phyloP scores from a whole-genome alignment of 2,797 vertebrate species.

The Acipenser ruthenus region DNA sequence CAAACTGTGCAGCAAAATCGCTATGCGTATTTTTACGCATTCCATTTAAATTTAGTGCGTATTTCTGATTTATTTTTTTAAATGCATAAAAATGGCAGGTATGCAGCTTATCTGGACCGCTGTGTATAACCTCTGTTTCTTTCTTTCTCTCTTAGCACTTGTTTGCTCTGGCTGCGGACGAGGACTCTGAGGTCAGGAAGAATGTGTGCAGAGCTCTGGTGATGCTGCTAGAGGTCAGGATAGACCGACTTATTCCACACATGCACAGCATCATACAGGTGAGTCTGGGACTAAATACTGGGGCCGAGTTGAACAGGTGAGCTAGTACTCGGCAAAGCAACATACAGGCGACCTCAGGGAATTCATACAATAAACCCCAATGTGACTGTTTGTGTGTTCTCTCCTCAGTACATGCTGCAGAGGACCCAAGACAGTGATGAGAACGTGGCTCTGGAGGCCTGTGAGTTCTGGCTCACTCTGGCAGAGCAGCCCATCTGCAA shows the following conservation, averaged over 20 bases:
- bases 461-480: conserved; percentile 91
- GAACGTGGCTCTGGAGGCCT: conserved; percentile 88
- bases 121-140: neutral
- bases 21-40: too few relatives aligned
- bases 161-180: conserved; percentile 83
- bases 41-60: too few relatives aligned
- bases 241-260: conserved; percentile 86
- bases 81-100: too few relatives aligned
- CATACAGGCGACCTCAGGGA: too few relatives aligned
- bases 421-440: conserved; percentile 87
- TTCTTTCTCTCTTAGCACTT: conserved; percentile 59
- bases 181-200: conserved; percentile 88
- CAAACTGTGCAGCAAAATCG: too few relatives aligned
- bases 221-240: conserved; percentile 91
- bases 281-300: conserved; percentile 6
- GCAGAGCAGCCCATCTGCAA: conserved; percentile 93
- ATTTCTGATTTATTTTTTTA: too few relatives aligned
- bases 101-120: neutral
- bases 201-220: conserved; percentile 88
- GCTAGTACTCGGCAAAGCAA: too few relatives aligned
- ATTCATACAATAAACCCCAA: too few relatives aligned
- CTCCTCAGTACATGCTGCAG: conserved; percentile 83
- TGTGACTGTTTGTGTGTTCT: too few relatives aligned
- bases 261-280: conserved; percentile 97
- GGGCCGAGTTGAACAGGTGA: too few relatives aligned